Base-by-base conservation (phyloP, 2,888 invertebrate genomes). In the Desoria tigrina region DNA sequence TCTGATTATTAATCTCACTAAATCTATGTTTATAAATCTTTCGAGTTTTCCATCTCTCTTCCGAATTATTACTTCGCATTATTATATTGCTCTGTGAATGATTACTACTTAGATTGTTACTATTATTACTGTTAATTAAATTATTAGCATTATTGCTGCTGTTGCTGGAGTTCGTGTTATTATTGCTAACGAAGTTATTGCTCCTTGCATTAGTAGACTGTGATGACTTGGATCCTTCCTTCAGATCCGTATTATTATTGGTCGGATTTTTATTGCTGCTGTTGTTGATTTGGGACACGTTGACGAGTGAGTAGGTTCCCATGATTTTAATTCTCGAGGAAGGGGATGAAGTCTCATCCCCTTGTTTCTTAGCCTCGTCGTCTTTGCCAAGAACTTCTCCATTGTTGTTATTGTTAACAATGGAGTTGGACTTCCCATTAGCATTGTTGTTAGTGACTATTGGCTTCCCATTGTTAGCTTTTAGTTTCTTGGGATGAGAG, bases 251-350 rank as follows among this genome's bases (percentile, higher is more conserved):
- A 42, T 49, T 60, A 23, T 66, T 58, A 39, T 66, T 66, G 59
- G 58, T 45, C n/a, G 53, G 39, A 39, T 39, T 39, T 39, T 39
- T 9, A 21, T 54, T 60, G 23, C 54, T 69, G 58, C 62, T 69
- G 57, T 50, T 69, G 28, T n/a, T 56, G 27, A 55, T 67, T 9
- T 9, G 9, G 39, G 39, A 39, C 9, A 39, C 16, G 16, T 39
- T 39, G 26, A 51, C 59, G 37, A 67, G 49, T n/a, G 67, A 67
- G 60, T 59, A 67, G 21, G 67, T 67, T 16, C 60, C 59, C 16
- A 63, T 67, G 32, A 67, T 67, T 7, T 63, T 67, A 51, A 67
- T 67, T 32, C 56, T 39, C 9, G 39, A 39, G n/a, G n/a, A n/a
- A n/a, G n/a, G n/a, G n/a, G n/a, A n/a, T n/a, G n/a, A n/a, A n/a